Evolutionary conservation across 1,140 invertebrate genomes (phyloP), one percentile per base, ranked within the genome.

Genomic region (Euura lappo): DNA sequence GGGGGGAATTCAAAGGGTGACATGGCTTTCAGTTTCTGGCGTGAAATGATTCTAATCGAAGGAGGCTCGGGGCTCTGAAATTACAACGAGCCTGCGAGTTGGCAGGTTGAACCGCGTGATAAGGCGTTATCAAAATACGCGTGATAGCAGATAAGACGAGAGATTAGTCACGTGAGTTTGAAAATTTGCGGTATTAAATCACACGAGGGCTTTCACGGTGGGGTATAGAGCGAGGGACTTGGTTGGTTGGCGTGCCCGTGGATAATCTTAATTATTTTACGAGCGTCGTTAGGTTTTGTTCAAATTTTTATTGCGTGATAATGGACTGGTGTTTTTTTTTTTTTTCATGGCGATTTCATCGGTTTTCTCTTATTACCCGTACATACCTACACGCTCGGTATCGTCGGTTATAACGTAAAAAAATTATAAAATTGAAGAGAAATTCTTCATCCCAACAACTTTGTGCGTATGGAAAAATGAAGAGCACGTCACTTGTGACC

Each of bases 241-340:
- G 13, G 13, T 11, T n/a, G 28, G 28, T 3, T 60, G 6, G 51
- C 51, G 51, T 60, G 51, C 28, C 42, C 8, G 45, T 70, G 45
- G 11, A 42, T 47, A 47, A 70, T 70, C 45, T 45, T 70, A 70
- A 70, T 70, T 70, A 70, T 44, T 70, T 70, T 47, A 70, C 69
- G 69, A 70, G n/a, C 44, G 28, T 68, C 66, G 44, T 68, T 68
- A 68, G 66, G 66, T 68, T 68, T 68, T 68, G 66, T 68, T 68
- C 4, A 44, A 44, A 68, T 7, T 44, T 68, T 68, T 68, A 68
- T 68, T 28, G 44, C 66, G 66, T 44, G 28, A 44, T 68, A 68
- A 68, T 44, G 66, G 13, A 44, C 3, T 68, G 66, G 11, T 44
- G 66, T 28, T 64, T 68, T 60, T 68, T 28, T 64, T 68, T 60